phyloP scores from a whole-genome alignment of 2,888 invertebrate genomes.

The Bibio marci region DNA sequence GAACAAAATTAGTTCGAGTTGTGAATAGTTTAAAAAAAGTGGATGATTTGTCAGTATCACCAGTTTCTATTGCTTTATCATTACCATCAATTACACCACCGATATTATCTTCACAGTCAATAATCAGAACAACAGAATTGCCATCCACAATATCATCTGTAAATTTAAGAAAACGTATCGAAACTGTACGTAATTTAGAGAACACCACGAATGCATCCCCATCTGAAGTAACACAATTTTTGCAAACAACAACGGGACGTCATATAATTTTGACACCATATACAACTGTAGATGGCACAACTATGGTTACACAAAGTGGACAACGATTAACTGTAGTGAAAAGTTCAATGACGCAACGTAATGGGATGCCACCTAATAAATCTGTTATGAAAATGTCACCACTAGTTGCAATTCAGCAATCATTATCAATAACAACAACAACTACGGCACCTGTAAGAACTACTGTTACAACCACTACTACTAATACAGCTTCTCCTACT shows the following conservation, averaged over 20 bases:
- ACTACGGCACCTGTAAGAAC: slow-evolving; percentile 3
- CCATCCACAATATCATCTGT: slow-evolving; percentile 12
- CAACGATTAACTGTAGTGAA: slow-evolving; percentile 40
- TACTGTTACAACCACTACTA: background rate
- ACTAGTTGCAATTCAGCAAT: slow-evolving; percentile 24
- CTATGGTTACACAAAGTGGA: slow-evolving; percentile 34
- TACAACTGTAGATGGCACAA: slow-evolving; percentile 24
- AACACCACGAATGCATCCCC: background rate
- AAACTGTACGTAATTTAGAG: slow-evolving; percentile 14
- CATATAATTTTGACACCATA: slow-evolving; percentile 45
- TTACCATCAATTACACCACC: background rate
- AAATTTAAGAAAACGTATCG: slow-evolving; percentile 24
- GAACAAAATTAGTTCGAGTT: slow-evolving; percentile 24
- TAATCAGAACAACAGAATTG: slow-evolving; percentile 14
- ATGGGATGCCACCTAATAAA: slow-evolving; percentile 1
- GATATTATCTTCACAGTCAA: too few relatives aligned
- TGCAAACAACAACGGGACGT: slow-evolving; percentile 52
- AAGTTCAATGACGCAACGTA: slow-evolving; percentile 1
- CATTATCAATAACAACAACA: slow-evolving; percentile 10
- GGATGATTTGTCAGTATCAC: too few relatives aligned
- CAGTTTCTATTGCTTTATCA: background rate
- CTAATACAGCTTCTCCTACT: background rate
- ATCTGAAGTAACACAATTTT: slow-evolving; percentile 38
- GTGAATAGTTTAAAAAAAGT: background rate
- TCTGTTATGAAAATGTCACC: slow-evolving; percentile 2